Evolutionary conservation across 2,113 vertebrate genomes (phyloP), one percentile per base, ranked within the genome.

Genomic region (Pygoscelis adeliae): DNA sequence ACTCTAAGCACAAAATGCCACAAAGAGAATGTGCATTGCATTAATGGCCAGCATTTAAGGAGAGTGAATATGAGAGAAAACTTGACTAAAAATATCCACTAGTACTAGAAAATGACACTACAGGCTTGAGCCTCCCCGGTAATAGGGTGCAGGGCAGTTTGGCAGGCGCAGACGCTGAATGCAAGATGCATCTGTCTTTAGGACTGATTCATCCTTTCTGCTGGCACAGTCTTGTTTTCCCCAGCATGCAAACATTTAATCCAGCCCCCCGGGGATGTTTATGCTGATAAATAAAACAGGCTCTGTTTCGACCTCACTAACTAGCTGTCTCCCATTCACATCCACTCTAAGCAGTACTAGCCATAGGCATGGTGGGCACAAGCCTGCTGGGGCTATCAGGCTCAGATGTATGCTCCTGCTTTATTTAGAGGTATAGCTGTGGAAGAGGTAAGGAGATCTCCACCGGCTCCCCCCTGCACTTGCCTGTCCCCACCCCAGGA

Each of bases 201-300:
- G 42, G 58, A 86, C 58, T 94, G 88, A 93, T 71, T 95, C 92
- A 97, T 83, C 50, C 62, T 88, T 92, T 97, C 83, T 93, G 59
- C 87, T 91, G 74, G 90, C 88, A 67, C 59, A 89, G 59, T 63
- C 85, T 89, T 89, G 72, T 88, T 97, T 93, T 90, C 63, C 59
- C 59, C 80, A 94, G 94, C 40, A 49, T 36, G 52, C 6, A 13
- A 86, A 92, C 88, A 78, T 83, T 90, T 81, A 95, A 93, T 90
- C 38, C 80, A 90, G 47, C 38, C 72, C 67, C 74, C n/a, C 0
- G 1, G 88, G 69, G 79, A 92, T 95, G 72, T 87, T 93, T 94
- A 83, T 46, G 25, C 66, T 90, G 74, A 80, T 85, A 94, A 90
- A 88, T 92, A 92, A 93, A 93, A 65, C 0, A 0, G 50, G 71